Evolutionary conservation across 2,888 invertebrate genomes (phyloP).

Genomic region (Drosophila mulleri): DNA sequence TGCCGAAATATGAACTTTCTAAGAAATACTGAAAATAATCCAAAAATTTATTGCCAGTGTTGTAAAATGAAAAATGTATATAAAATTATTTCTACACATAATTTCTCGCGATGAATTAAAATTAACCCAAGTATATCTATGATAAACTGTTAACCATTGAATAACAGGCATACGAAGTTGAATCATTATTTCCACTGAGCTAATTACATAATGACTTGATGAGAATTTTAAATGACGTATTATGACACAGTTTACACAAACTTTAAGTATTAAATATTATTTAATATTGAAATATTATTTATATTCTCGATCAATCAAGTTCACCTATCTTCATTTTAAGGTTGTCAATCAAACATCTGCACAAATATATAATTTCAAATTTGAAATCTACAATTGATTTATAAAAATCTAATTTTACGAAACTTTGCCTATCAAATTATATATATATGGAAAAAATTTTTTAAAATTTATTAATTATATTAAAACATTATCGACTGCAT

Average conservation of each 20-base stretch:
- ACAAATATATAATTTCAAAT: too few species aligned
- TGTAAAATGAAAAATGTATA: too few species aligned
- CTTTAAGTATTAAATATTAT: not conserved
- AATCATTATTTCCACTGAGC: not conserved
- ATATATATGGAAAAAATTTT: too few species aligned
- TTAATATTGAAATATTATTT: not conserved
- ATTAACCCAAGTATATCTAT: not conserved
- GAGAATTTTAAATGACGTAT: not conserved
- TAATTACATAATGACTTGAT: not conserved
- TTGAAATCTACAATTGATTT: not conserved
- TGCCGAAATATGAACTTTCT: not conserved
- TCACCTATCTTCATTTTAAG: too few species aligned
- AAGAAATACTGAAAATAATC: not conserved
- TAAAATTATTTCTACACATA: too few species aligned
- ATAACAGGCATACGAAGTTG: not conserved
- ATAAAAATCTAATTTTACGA: not conserved
- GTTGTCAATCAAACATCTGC: too few species aligned
- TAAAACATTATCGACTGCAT: not conserved
- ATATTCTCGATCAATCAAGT: not conserved
- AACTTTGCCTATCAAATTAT: not conserved
- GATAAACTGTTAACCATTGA: not conserved
- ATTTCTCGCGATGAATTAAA: too few species aligned
- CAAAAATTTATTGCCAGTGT: not conserved
- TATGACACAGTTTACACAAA: not conserved
- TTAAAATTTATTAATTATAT: not conserved